Base-by-base conservation (phyloP, 1,140 invertebrate genomes). In the Periplaneta americana region DNA sequence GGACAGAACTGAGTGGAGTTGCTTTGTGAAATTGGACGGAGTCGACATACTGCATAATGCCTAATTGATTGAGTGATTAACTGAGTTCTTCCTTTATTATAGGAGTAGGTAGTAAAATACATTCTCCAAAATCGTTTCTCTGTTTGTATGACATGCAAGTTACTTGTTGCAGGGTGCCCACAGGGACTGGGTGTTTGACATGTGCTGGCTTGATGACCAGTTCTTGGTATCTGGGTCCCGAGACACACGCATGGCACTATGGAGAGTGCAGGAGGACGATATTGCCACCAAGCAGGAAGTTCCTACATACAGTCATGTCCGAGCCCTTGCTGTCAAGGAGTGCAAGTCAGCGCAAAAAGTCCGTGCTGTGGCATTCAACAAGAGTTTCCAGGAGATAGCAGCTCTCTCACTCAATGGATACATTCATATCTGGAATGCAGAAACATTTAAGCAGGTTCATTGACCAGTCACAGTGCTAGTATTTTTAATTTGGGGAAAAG, bases 181-280 rank as follows among this genome's bases (percentile, higher is more conserved):
- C 88, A 93, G 93, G 86, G 97, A 99, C 87, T 98, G 97, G 94
- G 96, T 98, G 74, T 97, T 98, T 89, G 98, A 98, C 85, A 93
- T 98, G 91, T 96, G 95, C 85, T 99, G 98, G 98, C 87, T 99
- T 75, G 97, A 99, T 88, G 98, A 99, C 89, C 95, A 98, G 87
- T 98, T 97, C 90, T 87, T 98, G 78, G 97, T 98, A 28, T 97
- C 96, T 33, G 97, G 97, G 6, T 98, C 97, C 0, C 92, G 97
- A 82, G 97, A 99, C 87, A 96, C 96, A 1, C 94, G 93, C 87
- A 92, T 96, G 90, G 93, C 94, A 75, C 88, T 96, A 57, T 96
- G 95, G 95, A 90, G 93, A 82, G 93, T 95, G 57, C 91, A 89
- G 82, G 90, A 92, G 34, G 90, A 90, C 74, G 91, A 91, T 82